phyloP scores from a whole-genome alignment of 2,113 vertebrate species.

The Tichodroma muraria region DNA sequence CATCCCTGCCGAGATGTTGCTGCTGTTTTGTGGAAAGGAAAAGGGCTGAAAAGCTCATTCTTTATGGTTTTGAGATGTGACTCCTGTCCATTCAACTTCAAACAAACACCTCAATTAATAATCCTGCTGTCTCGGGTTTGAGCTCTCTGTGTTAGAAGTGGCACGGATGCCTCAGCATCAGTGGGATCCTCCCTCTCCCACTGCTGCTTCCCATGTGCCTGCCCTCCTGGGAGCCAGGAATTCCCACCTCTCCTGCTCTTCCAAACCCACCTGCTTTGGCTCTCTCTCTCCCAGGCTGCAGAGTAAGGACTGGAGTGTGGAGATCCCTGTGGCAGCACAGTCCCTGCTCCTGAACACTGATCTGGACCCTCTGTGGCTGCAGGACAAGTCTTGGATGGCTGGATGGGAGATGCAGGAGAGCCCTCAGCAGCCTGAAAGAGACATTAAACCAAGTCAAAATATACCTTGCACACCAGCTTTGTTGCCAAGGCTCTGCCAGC shows the following conservation, averaged over 20 bases:
- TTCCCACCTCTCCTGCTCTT: background rate
- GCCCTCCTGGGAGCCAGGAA: background rate
- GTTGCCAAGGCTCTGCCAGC: background rate
- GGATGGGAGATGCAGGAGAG: background rate
- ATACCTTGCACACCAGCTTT: background rate
- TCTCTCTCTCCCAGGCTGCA: background rate
- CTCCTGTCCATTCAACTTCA: slow-evolving; percentile 21
- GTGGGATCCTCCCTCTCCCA: background rate
- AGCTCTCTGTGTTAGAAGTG: background rate
- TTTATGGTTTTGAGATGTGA: background rate
- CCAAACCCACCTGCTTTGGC: background rate
- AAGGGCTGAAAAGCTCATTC: slow-evolving; percentile 8
- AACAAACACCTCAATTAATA: slow-evolving; percentile 1
- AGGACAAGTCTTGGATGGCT: rapidly evolving
- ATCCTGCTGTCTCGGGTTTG: background rate
- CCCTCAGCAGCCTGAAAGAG: background rate
- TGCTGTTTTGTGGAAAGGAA: slow-evolving; percentile 20
- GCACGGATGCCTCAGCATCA: background rate
- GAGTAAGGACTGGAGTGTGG: background rate
- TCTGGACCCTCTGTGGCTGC: background rate
- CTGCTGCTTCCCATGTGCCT: background rate
- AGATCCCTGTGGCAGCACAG: background rate
- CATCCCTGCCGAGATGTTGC: background rate
- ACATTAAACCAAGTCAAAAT: background rate
- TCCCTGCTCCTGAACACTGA: background rate